phyloP scores from a whole-genome alignment of 1,140 invertebrate species.

The Bombus waltoni region DNA sequence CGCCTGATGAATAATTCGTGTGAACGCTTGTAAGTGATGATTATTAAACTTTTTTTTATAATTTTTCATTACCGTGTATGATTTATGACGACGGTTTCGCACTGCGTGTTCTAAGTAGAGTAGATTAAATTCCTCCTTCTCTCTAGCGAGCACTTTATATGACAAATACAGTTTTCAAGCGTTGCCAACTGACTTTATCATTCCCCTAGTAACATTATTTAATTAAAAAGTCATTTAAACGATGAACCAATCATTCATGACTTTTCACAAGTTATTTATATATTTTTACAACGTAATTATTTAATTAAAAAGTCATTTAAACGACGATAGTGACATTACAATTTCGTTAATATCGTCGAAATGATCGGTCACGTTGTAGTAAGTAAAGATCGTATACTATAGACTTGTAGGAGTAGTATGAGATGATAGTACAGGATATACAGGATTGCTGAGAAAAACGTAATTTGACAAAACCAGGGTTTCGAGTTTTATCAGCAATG shows the following conservation, averaged over 20 bases:
- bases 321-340: not conserved
- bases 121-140: not conserved
- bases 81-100: slow-evolving; percentile 2
- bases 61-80: not conserved
- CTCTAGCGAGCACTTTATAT: too few species aligned
- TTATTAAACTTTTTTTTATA: not conserved
- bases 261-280: too few species aligned
- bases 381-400: not conserved
- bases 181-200: not conserved
- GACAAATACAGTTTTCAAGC: not conserved
- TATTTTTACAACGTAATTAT: too few species aligned
- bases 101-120: not conserved
- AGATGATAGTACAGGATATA: not conserved
- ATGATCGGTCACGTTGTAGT: too few species aligned
- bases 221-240: too few species aligned
- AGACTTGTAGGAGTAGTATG: not conserved
- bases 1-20: slow-evolving; percentile 8
- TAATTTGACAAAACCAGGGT: not conserved
- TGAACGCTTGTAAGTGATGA: not conserved
- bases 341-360: too few species aligned
- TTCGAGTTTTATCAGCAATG: not conserved
- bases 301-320: too few species aligned
- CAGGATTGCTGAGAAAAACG: not conserved
- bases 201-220: not conserved
- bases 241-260: too few species aligned